Evolutionary conservation across 2,888 invertebrate species (phyloP).

Genomic region (Cosmia trapezina): DNA sequence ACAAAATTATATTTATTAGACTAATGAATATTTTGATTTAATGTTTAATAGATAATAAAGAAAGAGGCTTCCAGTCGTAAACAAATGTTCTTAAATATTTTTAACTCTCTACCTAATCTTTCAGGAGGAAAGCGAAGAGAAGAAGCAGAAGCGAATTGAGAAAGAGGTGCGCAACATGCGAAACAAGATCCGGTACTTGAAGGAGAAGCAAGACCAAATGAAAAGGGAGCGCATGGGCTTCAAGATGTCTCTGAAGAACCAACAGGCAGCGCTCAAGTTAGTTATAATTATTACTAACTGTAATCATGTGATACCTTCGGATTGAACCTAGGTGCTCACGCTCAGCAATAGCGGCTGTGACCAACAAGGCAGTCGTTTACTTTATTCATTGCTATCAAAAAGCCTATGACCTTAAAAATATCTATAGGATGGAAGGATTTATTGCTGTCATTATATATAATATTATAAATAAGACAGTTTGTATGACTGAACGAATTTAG

Average conservation of each 20-base stretch:
- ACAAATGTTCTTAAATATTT: not conserved
- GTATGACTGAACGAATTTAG: too few relatives aligned
- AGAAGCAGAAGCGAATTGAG: slow-evolving; percentile 91
- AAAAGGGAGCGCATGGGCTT: slow-evolving; percentile 94
- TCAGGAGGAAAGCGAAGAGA: slow-evolving; percentile 90
- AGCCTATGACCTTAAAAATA: not conserved
- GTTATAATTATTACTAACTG: slow-evolving; percentile 45
- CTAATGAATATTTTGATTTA: not conserved
- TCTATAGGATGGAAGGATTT: too few relatives aligned
- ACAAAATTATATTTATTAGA: too few relatives aligned
- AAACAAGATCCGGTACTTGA: slow-evolving; percentile 92
- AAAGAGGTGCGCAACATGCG: slow-evolving; percentile 91
- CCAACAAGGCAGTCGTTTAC: not conserved
- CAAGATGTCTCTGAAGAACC: slow-evolving; percentile 95
- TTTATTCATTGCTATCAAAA: not conserved
- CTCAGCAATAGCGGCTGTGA: not conserved
- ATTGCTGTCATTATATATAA: too few relatives aligned
- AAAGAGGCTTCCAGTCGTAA: not conserved
- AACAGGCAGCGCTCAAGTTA: slow-evolving; percentile 93
- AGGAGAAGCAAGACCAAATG: slow-evolving; percentile 94
- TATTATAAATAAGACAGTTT: too few relatives aligned
- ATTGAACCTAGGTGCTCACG: not conserved
- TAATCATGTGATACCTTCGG: not conserved
- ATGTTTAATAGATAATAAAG: not conserved
- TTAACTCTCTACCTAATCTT: slow-evolving; percentile 26